phyloP scores from a whole-genome alignment of 2,797 vertebrate species.

The Arctocebus calabarensis region DNA sequence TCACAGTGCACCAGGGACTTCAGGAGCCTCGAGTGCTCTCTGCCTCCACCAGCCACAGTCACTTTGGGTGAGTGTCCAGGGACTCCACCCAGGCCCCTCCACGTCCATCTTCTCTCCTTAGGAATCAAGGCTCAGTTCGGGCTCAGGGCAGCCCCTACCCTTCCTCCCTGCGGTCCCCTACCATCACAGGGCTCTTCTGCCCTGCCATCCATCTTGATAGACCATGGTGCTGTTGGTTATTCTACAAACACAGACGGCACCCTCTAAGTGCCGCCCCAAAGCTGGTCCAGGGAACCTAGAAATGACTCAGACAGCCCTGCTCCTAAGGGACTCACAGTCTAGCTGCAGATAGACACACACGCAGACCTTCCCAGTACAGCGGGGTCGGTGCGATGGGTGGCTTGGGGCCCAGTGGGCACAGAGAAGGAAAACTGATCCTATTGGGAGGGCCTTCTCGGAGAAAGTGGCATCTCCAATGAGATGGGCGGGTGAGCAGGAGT shows the following conservation, averaged over 20 bases:
- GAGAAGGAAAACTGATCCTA: not conserved
- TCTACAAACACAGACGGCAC: not conserved
- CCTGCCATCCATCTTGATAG: not conserved
- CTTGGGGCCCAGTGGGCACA: not conserved
- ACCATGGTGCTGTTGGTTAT: accelerated
- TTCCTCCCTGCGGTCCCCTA: not conserved
- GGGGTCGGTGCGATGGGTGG: accelerated
- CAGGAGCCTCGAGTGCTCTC: accelerated
- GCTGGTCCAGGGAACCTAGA: not conserved
- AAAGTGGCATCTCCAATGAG: not conserved
- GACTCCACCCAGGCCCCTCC: not conserved
- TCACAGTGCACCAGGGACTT: not conserved
- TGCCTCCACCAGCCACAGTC: not conserved
- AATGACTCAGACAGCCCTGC: not conserved
- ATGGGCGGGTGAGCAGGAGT: not conserved
- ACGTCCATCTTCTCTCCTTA: not conserved
- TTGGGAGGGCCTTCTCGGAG: not conserved
- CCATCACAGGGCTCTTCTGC: not conserved
- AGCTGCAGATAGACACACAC: not conserved
- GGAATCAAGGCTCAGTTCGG: not conserved
- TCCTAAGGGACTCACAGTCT: not conserved
- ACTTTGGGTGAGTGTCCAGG: not conserved
- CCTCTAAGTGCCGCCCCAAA: accelerated
- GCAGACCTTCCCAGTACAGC: accelerated
- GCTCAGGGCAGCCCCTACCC: not conserved